Evolutionary conservation across 1,140 invertebrate species (phyloP).

Genomic region (Drosophila willistoni): DNA sequence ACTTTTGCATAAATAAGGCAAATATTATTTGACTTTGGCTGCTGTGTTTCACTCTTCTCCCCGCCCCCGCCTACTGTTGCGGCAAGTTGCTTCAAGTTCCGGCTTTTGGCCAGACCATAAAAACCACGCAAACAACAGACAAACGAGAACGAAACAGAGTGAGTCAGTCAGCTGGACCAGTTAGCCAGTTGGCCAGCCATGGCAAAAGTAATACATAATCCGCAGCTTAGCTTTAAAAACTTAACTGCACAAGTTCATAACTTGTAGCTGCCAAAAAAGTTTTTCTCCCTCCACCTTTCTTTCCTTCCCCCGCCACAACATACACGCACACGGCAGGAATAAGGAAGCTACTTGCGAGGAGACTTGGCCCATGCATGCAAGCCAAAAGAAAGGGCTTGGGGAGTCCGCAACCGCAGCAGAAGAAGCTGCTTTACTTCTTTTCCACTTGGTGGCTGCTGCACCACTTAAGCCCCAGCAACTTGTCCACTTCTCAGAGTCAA

Average conservation of each 20-base stretch:
- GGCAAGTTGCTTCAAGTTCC: slow-evolving; percentile 3
- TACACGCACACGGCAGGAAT: not conserved
- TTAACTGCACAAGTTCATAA: slow-evolving; percentile 77
- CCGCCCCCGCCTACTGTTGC: not conserved
- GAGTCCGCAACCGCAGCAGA: not conserved
- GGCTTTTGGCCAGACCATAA: slow-evolving; percentile 51
- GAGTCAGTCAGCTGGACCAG: slow-evolving; percentile 1
- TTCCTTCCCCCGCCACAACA: too few relatives aligned
- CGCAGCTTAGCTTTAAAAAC: slow-evolving; percentile 74
- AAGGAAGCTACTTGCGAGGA: slow-evolving; percentile 32
- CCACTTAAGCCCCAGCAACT: slow-evolving; percentile 59
- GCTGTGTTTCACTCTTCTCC: slow-evolving; percentile 20
- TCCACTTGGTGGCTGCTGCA: slow-evolving; percentile 34
- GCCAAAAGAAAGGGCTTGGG: slow-evolving; percentile 12
- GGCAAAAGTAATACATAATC: slow-evolving; percentile 78
- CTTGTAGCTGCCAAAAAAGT: slow-evolving; percentile 63
- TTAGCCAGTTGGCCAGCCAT: slow-evolving; percentile 35
- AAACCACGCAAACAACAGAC: slow-evolving; percentile 42
- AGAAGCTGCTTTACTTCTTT: slow-evolving; percentile 37
- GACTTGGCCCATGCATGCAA: slow-evolving; percentile 46
- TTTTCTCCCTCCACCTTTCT: slow-evolving; percentile 21
- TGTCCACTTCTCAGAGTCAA: slow-evolving; percentile 37
- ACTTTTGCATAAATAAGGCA: slow-evolving; percentile 68
- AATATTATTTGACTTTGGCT: slow-evolving; percentile 47
- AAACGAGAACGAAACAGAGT: not conserved